phyloP scores from a whole-genome alignment of 2,113 vertebrate genomes.

The Caranx ignobilis region DNA sequence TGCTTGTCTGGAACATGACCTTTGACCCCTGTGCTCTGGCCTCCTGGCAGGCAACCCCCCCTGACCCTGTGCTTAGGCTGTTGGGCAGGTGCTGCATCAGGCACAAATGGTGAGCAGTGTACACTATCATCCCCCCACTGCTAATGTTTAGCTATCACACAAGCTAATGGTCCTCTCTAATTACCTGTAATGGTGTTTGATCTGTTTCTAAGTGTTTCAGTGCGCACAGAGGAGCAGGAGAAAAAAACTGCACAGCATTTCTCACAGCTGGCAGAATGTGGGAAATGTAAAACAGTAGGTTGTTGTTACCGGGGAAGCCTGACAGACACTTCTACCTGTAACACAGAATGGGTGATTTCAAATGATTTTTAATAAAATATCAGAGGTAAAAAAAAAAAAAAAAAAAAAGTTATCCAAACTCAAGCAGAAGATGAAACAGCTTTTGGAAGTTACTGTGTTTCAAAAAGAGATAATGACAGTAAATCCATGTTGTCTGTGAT shows the following conservation, averaged over 20 bases:
- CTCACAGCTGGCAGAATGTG: constrained; percentile 22
- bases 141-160: constrained; percentile 51
- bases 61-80: constrained; percentile 60
- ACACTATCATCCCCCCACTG: constrained; percentile 17
- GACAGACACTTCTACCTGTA: background rate
- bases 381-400: background rate
- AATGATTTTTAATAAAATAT: background rate
- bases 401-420: no score
- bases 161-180: constrained; percentile 68
- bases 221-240: constrained; percentile 16
- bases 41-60: constrained; percentile 68
- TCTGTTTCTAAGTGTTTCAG: constrained; percentile 72
- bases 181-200: constrained; percentile 73
- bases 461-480: no score
- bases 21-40: constrained; percentile 65
- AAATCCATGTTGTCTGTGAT: no score
- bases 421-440: no score
- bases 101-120: constrained; percentile 71
- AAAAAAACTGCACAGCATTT: constrained; percentile 20
- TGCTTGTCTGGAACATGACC: constrained; percentile 74
- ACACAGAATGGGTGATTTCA: no score
- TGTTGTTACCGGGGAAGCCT: background rate
- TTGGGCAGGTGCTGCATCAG: constrained; percentile 76
- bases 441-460: no score
- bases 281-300: constrained; percentile 15